These are phyloP conservation scores for Tapirus indicus DNA, from an alignment of 2,797 vertebrate genomes.

Conservation along the genomic window DNA sequence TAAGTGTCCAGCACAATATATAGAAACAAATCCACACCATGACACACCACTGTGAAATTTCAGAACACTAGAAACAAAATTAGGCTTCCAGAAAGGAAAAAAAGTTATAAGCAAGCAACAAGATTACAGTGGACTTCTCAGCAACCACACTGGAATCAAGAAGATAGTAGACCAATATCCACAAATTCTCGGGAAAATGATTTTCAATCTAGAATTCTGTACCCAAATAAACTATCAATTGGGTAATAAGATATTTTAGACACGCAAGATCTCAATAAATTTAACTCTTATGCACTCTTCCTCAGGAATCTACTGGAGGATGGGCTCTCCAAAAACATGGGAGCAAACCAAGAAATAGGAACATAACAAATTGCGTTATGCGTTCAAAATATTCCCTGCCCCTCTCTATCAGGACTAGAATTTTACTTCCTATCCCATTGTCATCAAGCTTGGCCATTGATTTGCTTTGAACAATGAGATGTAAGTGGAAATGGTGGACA, in stretches of 20 bases:
- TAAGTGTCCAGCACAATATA: neutral
- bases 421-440: neutral
- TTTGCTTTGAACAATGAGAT: constrained; percentile 25
- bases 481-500: neutral
- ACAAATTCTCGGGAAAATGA: constrained; percentile 10
- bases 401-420: neutral
- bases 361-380: neutral
- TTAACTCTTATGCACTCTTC: neutral
- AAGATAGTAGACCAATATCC: neutral
- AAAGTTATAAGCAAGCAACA: neutral
- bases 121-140: neutral
- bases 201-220: neutral
- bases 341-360: neutral
- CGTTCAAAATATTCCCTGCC: constrained; percentile 3
- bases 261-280: neutral
- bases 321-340: neutral
- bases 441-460: neutral
- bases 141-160: neutral
- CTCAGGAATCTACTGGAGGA: neutral
- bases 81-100: neutral
- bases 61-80: neutral
- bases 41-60: constrained; percentile 48
- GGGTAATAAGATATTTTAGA: constrained; percentile 8
- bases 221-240: constrained; percentile 1
- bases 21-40: constrained; percentile 18